phyloP scores from a whole-genome alignment of 1,140 invertebrate species.

The Drosophila elegans region DNA sequence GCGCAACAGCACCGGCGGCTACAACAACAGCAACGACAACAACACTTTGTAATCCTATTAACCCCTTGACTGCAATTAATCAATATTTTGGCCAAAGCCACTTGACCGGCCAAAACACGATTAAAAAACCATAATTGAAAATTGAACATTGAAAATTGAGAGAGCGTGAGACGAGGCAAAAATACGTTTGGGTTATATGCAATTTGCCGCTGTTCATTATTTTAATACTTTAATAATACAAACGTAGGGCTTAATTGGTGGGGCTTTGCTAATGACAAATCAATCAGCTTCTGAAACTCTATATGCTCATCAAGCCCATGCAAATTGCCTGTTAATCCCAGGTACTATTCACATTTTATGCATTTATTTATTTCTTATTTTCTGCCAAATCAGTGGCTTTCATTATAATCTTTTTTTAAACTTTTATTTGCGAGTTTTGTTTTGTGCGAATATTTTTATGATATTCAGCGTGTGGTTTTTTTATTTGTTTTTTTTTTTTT shows the following conservation, averaged over 20 bases:
- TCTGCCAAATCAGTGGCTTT: slow-evolving; percentile 75
- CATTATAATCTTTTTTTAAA: slow-evolving; percentile 51
- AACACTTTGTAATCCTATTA: slow-evolving; percentile 72
- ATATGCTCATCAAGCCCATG: slow-evolving; percentile 21
- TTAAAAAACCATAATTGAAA: slow-evolving; percentile 44
- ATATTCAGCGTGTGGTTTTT: slow-evolving; percentile 46
- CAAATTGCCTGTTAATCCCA: slow-evolving; percentile 30
- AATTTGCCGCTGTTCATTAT: slow-evolving; percentile 38
- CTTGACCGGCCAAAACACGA: slow-evolving; percentile 31
- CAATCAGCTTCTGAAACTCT: slow-evolving; percentile 37
- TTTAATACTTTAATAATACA: slow-evolving; percentile 20
- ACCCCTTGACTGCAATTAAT: slow-evolving; percentile 75
- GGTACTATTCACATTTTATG: slow-evolving; percentile 42
- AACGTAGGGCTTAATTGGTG: slow-evolving; percentile 21
- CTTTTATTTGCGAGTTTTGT: slow-evolving; percentile 47
- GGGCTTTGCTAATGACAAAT: slow-evolving; percentile 13
- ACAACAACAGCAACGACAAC: slow-evolving; percentile 10
- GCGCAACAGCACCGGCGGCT: neutral
- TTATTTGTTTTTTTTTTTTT: slow-evolving; percentile 7
- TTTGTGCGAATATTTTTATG: slow-evolving; percentile 60
- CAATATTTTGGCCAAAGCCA: slow-evolving; percentile 58
- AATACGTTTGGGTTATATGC: slow-evolving; percentile 4
- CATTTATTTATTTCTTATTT: slow-evolving; percentile 40
- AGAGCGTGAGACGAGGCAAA: neutral
- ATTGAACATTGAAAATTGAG: slow-evolving; percentile 23